These are phyloP conservation scores for Ochotona curzoniae DNA, from an alignment of 2,113 vertebrate species.

Conservation along the genomic window DNA sequence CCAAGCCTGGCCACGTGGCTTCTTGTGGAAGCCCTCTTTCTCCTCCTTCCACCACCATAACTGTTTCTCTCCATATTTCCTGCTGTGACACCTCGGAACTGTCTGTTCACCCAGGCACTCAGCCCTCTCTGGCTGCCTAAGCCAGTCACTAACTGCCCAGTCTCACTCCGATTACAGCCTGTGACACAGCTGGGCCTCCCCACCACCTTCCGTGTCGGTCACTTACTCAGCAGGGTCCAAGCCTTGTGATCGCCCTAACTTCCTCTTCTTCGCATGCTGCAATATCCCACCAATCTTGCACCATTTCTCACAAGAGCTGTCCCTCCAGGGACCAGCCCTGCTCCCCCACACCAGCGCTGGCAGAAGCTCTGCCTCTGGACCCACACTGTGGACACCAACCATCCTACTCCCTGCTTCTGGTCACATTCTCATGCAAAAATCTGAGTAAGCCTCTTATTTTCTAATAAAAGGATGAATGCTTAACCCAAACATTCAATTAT, in stretches of 20 bases:
- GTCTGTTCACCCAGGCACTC: background rate
- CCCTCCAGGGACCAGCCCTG: background rate
- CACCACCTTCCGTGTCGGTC: background rate
- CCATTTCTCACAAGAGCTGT: background rate
- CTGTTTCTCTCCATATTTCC: too few species aligned
- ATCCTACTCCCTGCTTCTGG: background rate
- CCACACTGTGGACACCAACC: too few species aligned
- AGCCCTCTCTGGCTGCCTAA: background rate
- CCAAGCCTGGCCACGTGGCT: background rate
- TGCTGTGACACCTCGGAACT: background rate
- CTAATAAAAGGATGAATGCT: too few species aligned
- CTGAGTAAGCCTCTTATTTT: background rate
- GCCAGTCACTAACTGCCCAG: background rate
- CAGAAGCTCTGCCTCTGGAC: background rate
- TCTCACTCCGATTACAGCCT: fast-evolving
- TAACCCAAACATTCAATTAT: background rate
- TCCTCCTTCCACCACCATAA: background rate
- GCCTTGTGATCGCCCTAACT: background rate
- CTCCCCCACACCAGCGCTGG: too few species aligned
- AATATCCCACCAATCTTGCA: background rate
- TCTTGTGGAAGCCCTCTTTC: background rate
- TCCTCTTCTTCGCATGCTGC: background rate
- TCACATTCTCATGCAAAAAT: background rate
- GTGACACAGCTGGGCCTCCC: background rate
- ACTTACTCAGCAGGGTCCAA: background rate